Percentiles rank a stretch among this genome's conserved stretches.
Conservation (phyloP, 2,797 vertebrate species). For the Knipowitschia caucasica region DNA sequence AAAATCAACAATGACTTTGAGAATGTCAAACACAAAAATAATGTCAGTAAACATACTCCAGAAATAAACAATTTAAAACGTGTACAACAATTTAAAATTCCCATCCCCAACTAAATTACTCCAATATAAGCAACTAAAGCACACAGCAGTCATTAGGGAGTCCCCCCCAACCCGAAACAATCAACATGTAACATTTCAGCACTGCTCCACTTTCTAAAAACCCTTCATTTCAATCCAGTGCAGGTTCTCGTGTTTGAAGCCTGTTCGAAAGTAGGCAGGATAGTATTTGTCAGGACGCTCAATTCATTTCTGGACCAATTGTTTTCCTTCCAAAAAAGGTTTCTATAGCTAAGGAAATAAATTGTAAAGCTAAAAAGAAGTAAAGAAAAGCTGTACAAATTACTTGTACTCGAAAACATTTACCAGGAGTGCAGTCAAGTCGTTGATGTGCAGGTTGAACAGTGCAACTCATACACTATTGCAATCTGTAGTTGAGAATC, state of each 20-base stretch:
- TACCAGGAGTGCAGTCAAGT: constrained; percentile 51
- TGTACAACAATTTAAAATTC: constrained; percentile 74
- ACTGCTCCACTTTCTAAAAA: constrained; percentile 28
- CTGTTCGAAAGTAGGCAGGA: constrained; percentile 6
- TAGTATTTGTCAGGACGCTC: constrained; percentile 1
- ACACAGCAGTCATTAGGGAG: constrained; percentile 55
- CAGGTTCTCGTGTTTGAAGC: constrained; percentile 3
- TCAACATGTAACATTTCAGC: constrained; percentile 49
- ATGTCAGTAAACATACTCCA: constrained; percentile 60
- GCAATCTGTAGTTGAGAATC: constrained; percentile 14
- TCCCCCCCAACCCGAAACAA: constrained; percentile 21
- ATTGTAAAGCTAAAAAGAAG: background rate
- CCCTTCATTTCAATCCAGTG: constrained; percentile 28
- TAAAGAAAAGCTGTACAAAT: constrained; percentile 20
- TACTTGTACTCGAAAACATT: constrained; percentile 32
- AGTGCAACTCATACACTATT: constrained; percentile 9
- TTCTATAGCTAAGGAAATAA: constrained; percentile 9
- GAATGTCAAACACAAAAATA: background rate
- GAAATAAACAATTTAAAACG: constrained; percentile 82
- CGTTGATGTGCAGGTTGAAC: constrained; percentile 26
- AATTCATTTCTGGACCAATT: constrained; percentile 65
- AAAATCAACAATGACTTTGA: constrained; percentile 13
- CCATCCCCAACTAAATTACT: constrained; percentile 55
- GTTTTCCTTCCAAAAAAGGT: constrained; percentile 13
- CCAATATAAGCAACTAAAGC: constrained; percentile 68